These are phyloP conservation scores for Panthera tigris DNA, from an alignment of 2,113 vertebrate genomes.

Conservation along the genomic window DNA sequence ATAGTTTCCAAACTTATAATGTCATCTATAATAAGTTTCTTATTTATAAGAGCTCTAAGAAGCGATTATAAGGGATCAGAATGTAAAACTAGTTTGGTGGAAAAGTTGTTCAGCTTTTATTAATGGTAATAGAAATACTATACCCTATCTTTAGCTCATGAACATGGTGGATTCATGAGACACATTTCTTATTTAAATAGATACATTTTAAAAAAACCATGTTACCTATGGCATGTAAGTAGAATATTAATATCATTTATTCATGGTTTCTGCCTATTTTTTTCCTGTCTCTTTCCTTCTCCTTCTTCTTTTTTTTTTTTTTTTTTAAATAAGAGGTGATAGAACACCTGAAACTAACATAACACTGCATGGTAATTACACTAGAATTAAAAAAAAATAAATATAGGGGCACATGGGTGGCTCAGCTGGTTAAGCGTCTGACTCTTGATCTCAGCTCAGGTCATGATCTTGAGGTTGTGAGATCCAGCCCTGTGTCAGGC, in stretches of 20 bases:
- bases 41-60: slow-evolving; percentile 27
- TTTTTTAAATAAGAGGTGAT: background rate
- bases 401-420: background rate
- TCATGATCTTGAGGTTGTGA: no score
- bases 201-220: background rate
- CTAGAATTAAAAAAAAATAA: background rate
- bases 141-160: background rate
- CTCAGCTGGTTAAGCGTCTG: no score
- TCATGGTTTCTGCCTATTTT: background rate
- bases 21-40: background rate
- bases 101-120: slow-evolving; percentile 21
- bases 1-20: slow-evolving; percentile 18
- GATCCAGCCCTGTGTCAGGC: no score
- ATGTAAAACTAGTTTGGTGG: background rate
- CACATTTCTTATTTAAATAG: background rate
- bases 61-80: slow-evolving; percentile 1
- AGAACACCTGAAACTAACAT: background rate
- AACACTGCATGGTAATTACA: background rate
- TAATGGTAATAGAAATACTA: background rate
- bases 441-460: no score
- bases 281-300: background rate
- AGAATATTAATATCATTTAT: slow-evolving; percentile 19
- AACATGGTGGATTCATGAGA: background rate
- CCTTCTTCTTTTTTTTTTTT: no score
- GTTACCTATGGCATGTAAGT: background rate